Evolutionary conservation across 2,797 vertebrate species (phyloP).

Genomic region (Oreortyx pictus): DNA sequence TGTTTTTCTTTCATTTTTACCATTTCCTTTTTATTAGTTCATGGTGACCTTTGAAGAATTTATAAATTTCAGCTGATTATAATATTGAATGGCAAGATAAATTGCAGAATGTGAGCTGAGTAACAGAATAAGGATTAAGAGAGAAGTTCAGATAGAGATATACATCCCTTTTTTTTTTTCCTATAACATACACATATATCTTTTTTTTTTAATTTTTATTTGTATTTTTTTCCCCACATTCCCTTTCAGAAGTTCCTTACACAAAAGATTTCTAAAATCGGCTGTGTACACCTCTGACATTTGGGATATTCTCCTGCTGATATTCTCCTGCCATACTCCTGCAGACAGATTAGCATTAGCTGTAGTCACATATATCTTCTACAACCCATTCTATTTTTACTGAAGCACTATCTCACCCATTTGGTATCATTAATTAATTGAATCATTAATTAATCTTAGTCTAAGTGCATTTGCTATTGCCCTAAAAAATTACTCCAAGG

Average conservation of each 20-base stretch:
- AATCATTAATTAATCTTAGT: not conserved
- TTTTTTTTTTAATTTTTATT: not conserved
- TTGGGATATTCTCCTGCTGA: not conserved
- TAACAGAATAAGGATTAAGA: not conserved
- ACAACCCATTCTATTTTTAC: not conserved
- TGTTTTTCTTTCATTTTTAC: not conserved
- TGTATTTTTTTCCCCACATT: not conserved
- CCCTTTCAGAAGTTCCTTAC: not conserved
- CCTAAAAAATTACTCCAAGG: not conserved
- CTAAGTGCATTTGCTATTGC: not conserved
- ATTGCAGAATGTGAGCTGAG: not conserved
- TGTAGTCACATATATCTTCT: not conserved
- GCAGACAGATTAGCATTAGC: not conserved
- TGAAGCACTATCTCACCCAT: not conserved
- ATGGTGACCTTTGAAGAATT: not conserved
- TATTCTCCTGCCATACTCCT: not conserved
- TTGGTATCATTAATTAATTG: not conserved
- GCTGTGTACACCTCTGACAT: not conserved
- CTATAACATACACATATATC: not conserved
- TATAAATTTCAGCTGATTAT: not conserved
- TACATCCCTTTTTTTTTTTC: too few relatives aligned
- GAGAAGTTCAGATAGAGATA: not conserved
- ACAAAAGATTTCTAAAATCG: not conserved
- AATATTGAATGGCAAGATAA: not conserved
- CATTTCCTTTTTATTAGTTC: not conserved